phyloP scores from a whole-genome alignment of 2,797 vertebrate genomes.

The Eulemur coronatus region DNA sequence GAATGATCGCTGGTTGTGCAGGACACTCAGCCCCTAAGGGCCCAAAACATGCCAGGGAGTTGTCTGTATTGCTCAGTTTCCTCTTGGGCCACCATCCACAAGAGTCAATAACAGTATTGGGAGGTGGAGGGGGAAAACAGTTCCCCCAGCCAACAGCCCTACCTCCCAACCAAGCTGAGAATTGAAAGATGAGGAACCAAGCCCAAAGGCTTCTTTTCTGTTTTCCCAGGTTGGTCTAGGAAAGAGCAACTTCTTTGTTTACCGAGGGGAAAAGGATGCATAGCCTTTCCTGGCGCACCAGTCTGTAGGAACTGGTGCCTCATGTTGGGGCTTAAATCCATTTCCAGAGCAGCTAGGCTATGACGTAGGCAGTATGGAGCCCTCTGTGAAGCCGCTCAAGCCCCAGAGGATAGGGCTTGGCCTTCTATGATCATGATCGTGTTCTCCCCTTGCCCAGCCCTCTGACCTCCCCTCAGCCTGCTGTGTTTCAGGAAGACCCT shows the following conservation, averaged over 20 bases:
- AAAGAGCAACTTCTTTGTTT: not conserved
- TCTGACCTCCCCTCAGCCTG: no score
- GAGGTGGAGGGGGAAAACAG: not conserved
- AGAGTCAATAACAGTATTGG: not conserved
- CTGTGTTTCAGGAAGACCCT: not conserved
- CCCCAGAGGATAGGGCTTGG: not conserved
- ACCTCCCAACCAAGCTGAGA: not conserved
- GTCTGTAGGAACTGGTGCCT: not conserved
- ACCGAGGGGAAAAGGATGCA: not conserved
- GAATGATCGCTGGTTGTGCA: not conserved
- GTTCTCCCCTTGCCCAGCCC: not conserved
- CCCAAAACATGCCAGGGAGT: not conserved
- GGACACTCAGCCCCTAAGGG: not conserved
- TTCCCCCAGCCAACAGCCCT: not conserved
- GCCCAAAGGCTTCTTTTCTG: constrained; percentile 31
- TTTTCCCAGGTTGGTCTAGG: not conserved
- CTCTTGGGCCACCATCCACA: not conserved
- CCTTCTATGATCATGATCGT: not conserved
- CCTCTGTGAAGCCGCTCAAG: not conserved
- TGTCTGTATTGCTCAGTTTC: not conserved
- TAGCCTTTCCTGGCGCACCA: not conserved
- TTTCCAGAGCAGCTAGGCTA: not conserved
- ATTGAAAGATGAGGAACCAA: not conserved
- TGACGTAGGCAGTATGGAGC: not conserved
- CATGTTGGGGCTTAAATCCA: not conserved